Evolutionary conservation across 2,888 invertebrate genomes (phyloP).

Genomic region (Oscheius sp.): DNA sequence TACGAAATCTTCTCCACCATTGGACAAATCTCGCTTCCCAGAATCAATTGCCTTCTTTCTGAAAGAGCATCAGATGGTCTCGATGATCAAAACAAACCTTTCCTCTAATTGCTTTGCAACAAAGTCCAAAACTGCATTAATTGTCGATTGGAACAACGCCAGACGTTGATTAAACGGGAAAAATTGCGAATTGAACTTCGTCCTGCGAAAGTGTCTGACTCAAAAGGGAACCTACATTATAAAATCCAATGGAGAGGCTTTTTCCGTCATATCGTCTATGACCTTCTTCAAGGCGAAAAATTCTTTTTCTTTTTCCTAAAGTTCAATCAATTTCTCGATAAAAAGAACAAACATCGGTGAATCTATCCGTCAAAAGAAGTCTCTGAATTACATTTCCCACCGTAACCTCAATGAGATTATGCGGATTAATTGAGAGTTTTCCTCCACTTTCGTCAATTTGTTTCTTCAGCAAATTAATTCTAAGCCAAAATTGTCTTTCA

Average conservation of each 20-base stretch:
- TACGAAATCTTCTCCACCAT: slow-evolving; percentile 2
- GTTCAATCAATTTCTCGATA: no score
- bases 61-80: background rate
- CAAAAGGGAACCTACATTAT: no score
- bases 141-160: background rate
- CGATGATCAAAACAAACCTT: background rate
- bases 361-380: no score
- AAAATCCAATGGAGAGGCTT: background rate
- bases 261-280: background rate
- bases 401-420: no score
- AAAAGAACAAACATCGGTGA: no score
- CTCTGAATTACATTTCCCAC: no score
- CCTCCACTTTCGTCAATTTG: no score
- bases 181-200: background rate
- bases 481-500: no score
- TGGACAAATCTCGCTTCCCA: background rate
- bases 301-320: slow-evolving; percentile 15
- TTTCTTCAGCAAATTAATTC: no score
- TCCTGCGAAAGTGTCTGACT: no score
- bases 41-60: slow-evolving; percentile 7
- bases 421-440: no score
- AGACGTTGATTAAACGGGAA: background rate
- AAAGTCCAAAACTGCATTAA: background rate
- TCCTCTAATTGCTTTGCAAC: background rate
- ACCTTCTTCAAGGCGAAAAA: slow-evolving; percentile 10